Evolutionary conservation across 2,797 vertebrate genomes (phyloP).

Genomic region (Etheostoma nigrum): DNA sequence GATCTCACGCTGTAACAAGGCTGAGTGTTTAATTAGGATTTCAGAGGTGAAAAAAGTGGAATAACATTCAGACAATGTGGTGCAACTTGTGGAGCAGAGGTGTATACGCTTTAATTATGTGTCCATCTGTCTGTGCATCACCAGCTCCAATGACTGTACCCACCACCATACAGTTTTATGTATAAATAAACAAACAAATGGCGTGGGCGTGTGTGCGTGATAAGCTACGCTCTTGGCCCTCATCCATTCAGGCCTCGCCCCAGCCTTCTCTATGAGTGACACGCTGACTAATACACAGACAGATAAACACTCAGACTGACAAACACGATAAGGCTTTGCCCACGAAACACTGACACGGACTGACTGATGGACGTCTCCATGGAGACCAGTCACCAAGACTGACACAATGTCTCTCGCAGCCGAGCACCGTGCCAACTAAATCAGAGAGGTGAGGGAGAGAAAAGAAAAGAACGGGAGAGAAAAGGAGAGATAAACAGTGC

Average conservation of each 20-base stretch:
- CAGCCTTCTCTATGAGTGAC: slow-evolving; percentile 74
- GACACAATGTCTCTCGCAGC: slow-evolving; percentile 75
- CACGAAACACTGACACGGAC: slow-evolving; percentile 75
- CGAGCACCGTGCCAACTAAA: slow-evolving; percentile 58
- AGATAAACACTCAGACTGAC: slow-evolving; percentile 80
- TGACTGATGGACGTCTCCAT: slow-evolving; percentile 86
- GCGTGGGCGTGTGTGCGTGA: slow-evolving; percentile 44
- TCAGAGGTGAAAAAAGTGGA: slow-evolving; percentile 13
- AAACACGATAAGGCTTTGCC: slow-evolving; percentile 80
- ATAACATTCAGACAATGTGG: slow-evolving; percentile 16
- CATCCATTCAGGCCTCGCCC: slow-evolving; percentile 59
- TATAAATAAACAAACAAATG: slow-evolving; percentile 16
- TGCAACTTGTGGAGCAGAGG: slow-evolving; percentile 59
- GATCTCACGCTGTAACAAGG: background rate
- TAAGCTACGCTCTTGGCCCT: slow-evolving; percentile 42
- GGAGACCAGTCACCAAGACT: slow-evolving; percentile 81
- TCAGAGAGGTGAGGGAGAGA: slow-evolving; percentile 47
- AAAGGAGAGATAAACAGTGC: slow-evolving; percentile 34
- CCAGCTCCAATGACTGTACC: slow-evolving; percentile 5
- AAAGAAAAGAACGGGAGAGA: background rate
- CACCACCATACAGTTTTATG: slow-evolving; percentile 7
- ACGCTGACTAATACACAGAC: slow-evolving; percentile 74
- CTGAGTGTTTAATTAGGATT: slow-evolving; percentile 26
- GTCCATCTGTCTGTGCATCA: slow-evolving; percentile 32
- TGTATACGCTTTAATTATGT: slow-evolving; percentile 15